phyloP scores from a whole-genome alignment of 2,888 invertebrate species.

The Biston stratarius region DNA sequence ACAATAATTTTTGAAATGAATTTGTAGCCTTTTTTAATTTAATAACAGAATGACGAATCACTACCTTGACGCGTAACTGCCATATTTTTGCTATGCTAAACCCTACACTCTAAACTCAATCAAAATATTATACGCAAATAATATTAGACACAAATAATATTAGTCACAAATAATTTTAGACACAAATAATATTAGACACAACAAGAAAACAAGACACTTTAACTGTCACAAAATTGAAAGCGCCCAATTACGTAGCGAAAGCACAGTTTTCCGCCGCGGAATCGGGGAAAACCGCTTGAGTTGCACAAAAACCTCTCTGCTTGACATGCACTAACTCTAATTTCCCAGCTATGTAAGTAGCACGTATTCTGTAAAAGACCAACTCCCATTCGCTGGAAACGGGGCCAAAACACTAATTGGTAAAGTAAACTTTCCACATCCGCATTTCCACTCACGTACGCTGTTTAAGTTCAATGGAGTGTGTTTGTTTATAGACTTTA shows the following conservation, averaged over 20 bases:
- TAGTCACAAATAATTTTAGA: too few relatives aligned
- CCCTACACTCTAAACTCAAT: too few relatives aligned
- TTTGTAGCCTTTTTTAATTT: too few relatives aligned
- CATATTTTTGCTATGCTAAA: too few relatives aligned
- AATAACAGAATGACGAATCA: too few relatives aligned
- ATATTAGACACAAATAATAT: too few relatives aligned
- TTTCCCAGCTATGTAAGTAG: constrained; percentile 32
- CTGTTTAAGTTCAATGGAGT: constrained; percentile 45
- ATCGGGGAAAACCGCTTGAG: constrained; percentile 13
- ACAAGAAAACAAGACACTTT: background rate
- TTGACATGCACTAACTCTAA: constrained; percentile 23
- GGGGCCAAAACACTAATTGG: constrained; percentile 49
- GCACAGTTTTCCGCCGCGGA: background rate
- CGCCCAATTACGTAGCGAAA: constrained; percentile 16
- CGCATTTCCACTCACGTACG: constrained; percentile 48
- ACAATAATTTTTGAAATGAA: too few relatives aligned
- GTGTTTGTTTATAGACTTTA: constrained; percentile 44
- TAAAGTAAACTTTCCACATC: constrained; percentile 47
- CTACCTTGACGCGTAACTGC: too few relatives aligned
- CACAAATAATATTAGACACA: too few relatives aligned
- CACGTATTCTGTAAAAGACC: constrained; percentile 44
- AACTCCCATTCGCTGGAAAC: constrained; percentile 37
- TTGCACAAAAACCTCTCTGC: constrained; percentile 12
- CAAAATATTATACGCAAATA: too few relatives aligned
- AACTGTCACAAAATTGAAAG: background rate